These are phyloP conservation scores for Drosophila obscura DNA, from an alignment of 1,140 invertebrate genomes.

Conservation along the genomic window DNA sequence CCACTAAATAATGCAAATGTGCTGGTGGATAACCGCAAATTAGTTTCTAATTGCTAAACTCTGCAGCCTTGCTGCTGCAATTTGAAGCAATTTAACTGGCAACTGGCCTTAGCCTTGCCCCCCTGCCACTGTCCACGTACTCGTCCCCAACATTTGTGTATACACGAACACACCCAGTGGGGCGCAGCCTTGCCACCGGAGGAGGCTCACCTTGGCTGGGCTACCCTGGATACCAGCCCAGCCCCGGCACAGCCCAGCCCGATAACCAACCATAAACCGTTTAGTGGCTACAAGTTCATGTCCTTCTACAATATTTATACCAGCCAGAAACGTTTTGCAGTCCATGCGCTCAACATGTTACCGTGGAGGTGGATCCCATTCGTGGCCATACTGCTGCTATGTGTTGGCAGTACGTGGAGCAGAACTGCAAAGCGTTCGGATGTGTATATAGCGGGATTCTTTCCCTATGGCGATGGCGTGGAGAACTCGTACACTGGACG, in stretches of 20 bases:
- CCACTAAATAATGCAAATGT: conserved; percentile 10
- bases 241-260: too few species aligned
- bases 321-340: conserved; percentile 43
- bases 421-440: conserved; percentile 85
- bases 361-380: conserved; percentile 14
- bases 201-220: conserved; percentile 27
- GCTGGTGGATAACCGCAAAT: conserved; percentile 9
- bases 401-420: conserved; percentile 10
- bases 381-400: conserved; percentile 35
- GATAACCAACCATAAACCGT: conserved; percentile 5
- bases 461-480: conserved; percentile 92
- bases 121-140: not conserved
- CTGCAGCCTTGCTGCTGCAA: conserved; percentile 19
- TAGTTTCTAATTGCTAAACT: conserved; percentile 25
- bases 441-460: conserved; percentile 96
- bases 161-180: conserved; percentile 9
- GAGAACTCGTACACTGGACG: conserved; percentile 90
- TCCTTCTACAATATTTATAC: conserved; percentile 23
- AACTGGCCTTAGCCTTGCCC: conserved; percentile 44
- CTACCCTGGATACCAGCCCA: conserved; percentile 1
- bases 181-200: conserved; percentile 21
- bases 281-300: conserved; percentile 32
- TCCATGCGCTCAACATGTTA: conserved; percentile 48
- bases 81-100: conserved; percentile 35
- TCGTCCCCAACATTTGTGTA: too few species aligned